Percentiles rank a stretch among this genome's conserved stretches.
Conservation (phyloP, 2,113 vertebrate species). For the Pachyramphus minor region DNA sequence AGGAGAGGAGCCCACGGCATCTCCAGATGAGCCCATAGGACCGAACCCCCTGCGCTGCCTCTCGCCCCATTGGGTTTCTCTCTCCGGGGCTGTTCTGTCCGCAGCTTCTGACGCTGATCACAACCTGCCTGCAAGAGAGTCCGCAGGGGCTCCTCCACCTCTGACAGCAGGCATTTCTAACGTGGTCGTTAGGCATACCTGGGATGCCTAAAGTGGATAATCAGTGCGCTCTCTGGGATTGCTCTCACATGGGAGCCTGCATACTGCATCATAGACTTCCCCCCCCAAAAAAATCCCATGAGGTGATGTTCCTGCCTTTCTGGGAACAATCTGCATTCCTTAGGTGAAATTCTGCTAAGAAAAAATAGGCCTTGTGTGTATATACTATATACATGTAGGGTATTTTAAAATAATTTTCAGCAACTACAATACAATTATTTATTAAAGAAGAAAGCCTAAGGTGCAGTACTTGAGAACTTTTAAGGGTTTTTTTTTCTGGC, state of each 20-base stretch:
- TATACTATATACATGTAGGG: neutral
- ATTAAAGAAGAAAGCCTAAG: neutral
- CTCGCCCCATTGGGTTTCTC: neutral
- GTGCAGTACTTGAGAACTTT: neutral
- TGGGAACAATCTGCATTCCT: neutral
- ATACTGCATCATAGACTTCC: neutral
- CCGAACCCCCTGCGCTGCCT: rapidly evolving
- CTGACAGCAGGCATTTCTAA: neutral
- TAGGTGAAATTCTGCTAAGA: neutral
- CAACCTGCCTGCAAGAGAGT: neutral
- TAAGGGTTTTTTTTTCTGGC: neutral
- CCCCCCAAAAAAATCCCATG: neutral
- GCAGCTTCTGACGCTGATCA: rapidly evolving
- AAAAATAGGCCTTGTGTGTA: neutral
- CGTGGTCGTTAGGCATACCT: neutral
- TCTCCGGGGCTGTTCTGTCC: neutral
- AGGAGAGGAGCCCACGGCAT: neutral
- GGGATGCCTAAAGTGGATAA: neutral
- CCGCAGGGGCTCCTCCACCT: neutral
- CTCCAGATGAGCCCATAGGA: rapidly evolving
- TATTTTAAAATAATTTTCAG: neutral
- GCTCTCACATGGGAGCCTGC: neutral
- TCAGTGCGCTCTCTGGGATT: rapidly evolving
- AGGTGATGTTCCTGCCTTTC: neutral
- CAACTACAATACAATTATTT: neutral